Evolutionary conservation across 2,888 invertebrate genomes (phyloP).

Genomic region (Caenorhabditis imperialis): DNA sequence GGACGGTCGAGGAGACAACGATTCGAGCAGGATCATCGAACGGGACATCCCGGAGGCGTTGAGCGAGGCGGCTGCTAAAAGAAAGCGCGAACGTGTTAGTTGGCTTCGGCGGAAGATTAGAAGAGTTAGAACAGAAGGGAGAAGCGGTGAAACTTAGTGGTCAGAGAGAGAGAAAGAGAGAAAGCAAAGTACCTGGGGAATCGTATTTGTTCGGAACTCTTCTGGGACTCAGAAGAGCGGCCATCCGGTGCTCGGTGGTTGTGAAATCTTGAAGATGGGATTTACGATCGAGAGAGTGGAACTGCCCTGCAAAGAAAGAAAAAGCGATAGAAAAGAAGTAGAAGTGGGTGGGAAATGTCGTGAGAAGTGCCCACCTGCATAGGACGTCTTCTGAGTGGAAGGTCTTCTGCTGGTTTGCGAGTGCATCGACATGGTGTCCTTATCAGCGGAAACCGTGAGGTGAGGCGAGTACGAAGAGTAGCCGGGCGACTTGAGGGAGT

Average conservation of each 20-base stretch:
- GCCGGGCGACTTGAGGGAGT: constrained; percentile 52
- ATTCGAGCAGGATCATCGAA: constrained; percentile 73
- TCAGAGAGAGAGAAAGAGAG: not conserved
- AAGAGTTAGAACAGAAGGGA: constrained; percentile 22
- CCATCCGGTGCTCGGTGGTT: constrained; percentile 51
- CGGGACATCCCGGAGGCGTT: constrained; percentile 71
- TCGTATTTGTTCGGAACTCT: constrained; percentile 50
- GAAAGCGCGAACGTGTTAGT: constrained; percentile 23
- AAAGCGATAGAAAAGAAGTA: constrained; percentile 29
- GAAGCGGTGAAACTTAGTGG: constrained; percentile 15
- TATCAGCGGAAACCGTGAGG: constrained; percentile 65
- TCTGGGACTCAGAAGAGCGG: constrained; percentile 55
- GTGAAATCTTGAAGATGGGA: constrained; percentile 62
- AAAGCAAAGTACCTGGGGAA: constrained; percentile 21
- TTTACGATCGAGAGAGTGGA: constrained; percentile 72
- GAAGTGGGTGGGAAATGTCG: not conserved
- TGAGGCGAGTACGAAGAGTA: constrained; percentile 57
- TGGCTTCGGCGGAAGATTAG: constrained; percentile 15
- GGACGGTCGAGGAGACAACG: constrained; percentile 34
- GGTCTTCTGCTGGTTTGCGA: constrained; percentile 38
- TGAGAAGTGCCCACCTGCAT: constrained; percentile 19
- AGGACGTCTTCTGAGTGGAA: constrained; percentile 22
- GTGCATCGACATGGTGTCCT: constrained; percentile 65
- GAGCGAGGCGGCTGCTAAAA: constrained; percentile 55
- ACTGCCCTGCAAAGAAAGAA: constrained; percentile 44